These are phyloP conservation scores for Petromus typicus DNA, from an alignment of 2,113 vertebrate species.

Conservation along the genomic window DNA sequence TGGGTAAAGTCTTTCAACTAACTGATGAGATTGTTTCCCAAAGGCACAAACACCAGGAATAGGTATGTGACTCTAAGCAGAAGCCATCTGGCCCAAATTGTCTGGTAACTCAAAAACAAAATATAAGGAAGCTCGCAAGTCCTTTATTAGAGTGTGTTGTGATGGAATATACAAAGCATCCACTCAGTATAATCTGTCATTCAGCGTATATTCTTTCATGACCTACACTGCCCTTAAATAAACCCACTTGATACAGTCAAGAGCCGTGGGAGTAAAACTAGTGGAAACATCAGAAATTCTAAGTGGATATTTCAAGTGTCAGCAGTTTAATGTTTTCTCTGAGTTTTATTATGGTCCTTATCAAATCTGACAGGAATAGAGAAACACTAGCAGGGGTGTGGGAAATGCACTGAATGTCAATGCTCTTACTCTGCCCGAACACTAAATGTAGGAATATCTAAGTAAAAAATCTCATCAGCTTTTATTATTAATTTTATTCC, in stretches of 20 bases:
- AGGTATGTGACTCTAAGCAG: neutral
- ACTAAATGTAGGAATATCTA: conserved; percentile 31
- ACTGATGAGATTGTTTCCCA: neutral
- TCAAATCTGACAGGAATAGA: conserved; percentile 58
- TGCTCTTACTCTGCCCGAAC: neutral
- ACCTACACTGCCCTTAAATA: conserved; percentile 78
- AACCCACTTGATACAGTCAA: conserved; percentile 75
- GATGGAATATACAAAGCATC: conserved; percentile 56
- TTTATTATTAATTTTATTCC: conserved; percentile 47
- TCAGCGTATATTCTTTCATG: conserved; percentile 56
- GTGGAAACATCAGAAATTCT: conserved; percentile 80
- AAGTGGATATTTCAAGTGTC: conserved; percentile 81
- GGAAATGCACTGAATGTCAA: neutral
- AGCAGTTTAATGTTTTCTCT: conserved; percentile 78
- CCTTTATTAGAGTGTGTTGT: neutral
- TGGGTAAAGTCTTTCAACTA: neutral
- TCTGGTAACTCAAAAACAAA: conserved; percentile 18
- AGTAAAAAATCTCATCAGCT: neutral
- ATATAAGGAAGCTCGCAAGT: conserved; percentile 49
- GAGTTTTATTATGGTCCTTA: conserved; percentile 62
- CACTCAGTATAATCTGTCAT: conserved; percentile 47
- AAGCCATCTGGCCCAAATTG: neutral
- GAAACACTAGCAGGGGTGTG: conserved; percentile 6
- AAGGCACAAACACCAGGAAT: neutral
- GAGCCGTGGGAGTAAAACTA: conserved; percentile 81